Percentiles rank a stretch among this genome's conserved stretches.
Conservation (phyloP, 2,113 vertebrate genomes). For the Thinocorus orbignyianus region DNA sequence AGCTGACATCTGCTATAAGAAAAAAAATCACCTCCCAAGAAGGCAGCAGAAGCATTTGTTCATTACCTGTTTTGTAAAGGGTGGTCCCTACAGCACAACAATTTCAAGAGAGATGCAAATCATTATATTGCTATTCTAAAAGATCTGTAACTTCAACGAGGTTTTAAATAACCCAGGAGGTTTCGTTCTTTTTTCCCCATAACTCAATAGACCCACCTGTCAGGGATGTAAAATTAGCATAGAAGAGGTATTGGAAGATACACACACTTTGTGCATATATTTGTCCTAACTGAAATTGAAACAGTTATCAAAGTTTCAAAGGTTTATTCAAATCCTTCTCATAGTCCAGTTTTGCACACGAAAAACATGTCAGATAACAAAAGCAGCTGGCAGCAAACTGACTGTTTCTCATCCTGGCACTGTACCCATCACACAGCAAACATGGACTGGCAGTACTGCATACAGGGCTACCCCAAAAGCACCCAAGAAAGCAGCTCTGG, state of each 20-base stretch:
- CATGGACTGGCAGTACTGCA: background rate
- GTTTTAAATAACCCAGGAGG: conserved; percentile 73
- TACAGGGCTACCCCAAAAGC: background rate
- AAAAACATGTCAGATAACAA: background rate
- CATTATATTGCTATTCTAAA: conserved; percentile 68
- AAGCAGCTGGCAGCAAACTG: background rate
- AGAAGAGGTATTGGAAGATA: conserved; percentile 37
- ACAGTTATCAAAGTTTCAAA: conserved; percentile 1
- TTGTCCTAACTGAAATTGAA: background rate
- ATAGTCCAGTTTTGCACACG: background rate
- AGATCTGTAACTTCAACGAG: conserved; percentile 52
- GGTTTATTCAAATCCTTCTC: background rate
- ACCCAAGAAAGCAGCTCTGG: background rate
- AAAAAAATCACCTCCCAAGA: conserved; percentile 3
- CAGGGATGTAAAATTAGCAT: conserved; percentile 55
- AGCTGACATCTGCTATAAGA: conserved; percentile 46
- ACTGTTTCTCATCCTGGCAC: background rate
- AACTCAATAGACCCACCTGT: conserved; percentile 67
- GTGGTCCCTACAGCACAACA: conserved; percentile 37
- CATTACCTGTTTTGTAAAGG: conserved; percentile 54
- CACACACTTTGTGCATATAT: background rate
- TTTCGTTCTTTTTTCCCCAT: background rate
- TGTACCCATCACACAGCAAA: background rate
- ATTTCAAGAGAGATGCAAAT: conserved; percentile 81
- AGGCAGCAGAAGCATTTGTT: conserved; percentile 58